A percentile compares a stretch with the other conserved stretches of the same genome.
Conservation (phyloP, 2,113 vertebrate genomes). For the Ahaetulla prasina region DNA sequence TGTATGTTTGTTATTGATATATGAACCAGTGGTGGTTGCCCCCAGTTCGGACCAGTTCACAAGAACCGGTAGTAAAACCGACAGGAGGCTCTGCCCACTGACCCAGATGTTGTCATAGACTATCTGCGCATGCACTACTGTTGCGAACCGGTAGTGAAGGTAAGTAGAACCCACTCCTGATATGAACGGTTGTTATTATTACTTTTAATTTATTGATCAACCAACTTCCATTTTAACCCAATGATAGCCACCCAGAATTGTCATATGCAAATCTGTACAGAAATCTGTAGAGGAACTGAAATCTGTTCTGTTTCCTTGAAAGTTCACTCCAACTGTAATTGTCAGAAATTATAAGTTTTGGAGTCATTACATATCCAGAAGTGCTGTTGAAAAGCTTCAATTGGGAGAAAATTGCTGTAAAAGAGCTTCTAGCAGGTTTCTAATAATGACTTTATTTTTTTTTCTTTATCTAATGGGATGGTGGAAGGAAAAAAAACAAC, state of each 20-base stretch:
- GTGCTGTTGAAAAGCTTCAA: background rate
- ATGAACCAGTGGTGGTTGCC: no score
- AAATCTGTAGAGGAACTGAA: background rate
- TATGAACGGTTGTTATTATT: background rate
- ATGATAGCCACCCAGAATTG: background rate
- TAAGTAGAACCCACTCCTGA: no score
- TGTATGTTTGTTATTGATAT: background rate
- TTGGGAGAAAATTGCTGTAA: background rate
- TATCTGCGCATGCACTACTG: no score
- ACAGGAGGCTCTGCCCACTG: no score
- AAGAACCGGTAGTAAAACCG: no score
- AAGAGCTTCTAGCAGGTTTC: background rate
- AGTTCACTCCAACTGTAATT: background rate
- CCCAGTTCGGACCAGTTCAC: no score
- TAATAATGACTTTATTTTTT: background rate
- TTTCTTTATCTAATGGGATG: background rate
- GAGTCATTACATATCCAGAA: background rate
- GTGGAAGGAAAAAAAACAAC: background rate
- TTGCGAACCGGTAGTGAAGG: no score
- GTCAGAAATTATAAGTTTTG: background rate
- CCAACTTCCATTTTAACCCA: background rate
- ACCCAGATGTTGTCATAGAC: no score
- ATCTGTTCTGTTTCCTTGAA: background rate
- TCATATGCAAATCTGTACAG: background rate
- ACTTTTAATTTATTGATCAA: background rate